Base-by-base conservation (phyloP, 92 coral and sea anemone genomes). In the Pocillopora meandrina region DNA sequence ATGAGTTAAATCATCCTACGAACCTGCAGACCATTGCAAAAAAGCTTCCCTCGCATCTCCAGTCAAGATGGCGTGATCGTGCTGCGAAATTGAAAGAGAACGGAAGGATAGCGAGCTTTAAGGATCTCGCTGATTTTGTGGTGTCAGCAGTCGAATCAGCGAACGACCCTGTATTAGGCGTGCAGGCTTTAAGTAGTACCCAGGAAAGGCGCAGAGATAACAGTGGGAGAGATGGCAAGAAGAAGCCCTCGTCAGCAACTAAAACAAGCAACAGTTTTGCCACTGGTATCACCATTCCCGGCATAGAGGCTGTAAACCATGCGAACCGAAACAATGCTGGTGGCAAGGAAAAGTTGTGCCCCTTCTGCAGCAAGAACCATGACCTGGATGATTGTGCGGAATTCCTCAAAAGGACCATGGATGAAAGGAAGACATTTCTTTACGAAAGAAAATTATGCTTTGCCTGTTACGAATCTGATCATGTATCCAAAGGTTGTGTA, bases 121-220 rank as follows among this genome's bases (percentile, higher is more conserved):
- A 23, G 26, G 26, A 23, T 23, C 26, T 78, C 18, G 92, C 65
- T 49, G 92, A 85, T 49, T 91, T 85, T 47, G 83, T 85, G 12
- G 84, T 55, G n/a, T 67, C 87, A 5, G 91, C 92, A 6, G 86
- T 92, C 55, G 88, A 85, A 56, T 77, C 92, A 23, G 95, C 92
- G n/a, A 92, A 89, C 65, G 87, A 82, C 62, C 95, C 95, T 17
- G 26, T 23, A 23, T 23, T 23, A 0, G 26, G 26, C 26, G 26
- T 23, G 26, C 26, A 23, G 26, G 26, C 26, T 23, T 23, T n/a
- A 23, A 23, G 26, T 23, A 23, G 26, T 23, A 23, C 26, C 26
- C 26, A 23, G 26, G 26, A 23, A 23, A 23, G 26, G 26, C 26
- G 26, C 26, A 23, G 26, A 23, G 26, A 23, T 23, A 23, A 23